Conservation (phyloP, 2,888 invertebrate genomes). For the Drosophila cognata region DNA sequence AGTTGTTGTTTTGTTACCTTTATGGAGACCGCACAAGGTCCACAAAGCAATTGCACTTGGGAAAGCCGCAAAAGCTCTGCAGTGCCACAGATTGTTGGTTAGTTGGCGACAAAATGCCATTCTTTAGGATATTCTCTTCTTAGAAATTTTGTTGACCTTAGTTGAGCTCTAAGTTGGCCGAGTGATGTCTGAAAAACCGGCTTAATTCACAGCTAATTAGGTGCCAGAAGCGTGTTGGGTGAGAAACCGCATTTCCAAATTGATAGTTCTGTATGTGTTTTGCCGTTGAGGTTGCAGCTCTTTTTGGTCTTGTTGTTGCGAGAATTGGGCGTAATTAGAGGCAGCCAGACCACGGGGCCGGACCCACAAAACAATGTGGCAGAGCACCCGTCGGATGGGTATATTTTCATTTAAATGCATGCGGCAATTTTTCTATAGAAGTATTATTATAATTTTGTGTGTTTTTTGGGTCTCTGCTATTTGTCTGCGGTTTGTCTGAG, state of each 20-base stretch:
- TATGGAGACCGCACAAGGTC: conserved; percentile 8
- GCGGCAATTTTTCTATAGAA: conserved; percentile 32
- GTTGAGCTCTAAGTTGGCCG: background rate
- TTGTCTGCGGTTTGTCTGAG: conserved; percentile 60
- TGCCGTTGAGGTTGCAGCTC: conserved; percentile 3
- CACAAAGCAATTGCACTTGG: conserved; percentile 9
- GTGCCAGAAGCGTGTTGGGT: conserved; percentile 44
- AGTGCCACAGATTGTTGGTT: conserved; percentile 43
- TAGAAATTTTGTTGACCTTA: conserved; percentile 4
- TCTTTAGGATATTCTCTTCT: background rate
- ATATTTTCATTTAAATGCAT: conserved; percentile 56
- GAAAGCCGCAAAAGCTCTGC: conserved; percentile 18
- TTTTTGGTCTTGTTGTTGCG: background rate
- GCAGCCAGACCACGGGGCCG: conserved; percentile 10
- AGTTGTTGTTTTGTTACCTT: background rate
- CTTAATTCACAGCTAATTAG: conserved; percentile 50
- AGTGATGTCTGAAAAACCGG: conserved; percentile 5
- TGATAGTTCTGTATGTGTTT: conserved; percentile 42
- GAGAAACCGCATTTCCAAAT: conserved; percentile 47
- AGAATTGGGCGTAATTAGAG: conserved; percentile 31
- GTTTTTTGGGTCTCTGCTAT: conserved; percentile 21
- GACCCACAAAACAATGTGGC: conserved; percentile 15
- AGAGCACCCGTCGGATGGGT: conserved; percentile 7
- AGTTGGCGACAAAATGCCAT: conserved; percentile 21
- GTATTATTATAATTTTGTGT: conserved; percentile 4